Base-by-base conservation (phyloP, 1,140 invertebrate species). In the Trigoniulus corallinus region DNA sequence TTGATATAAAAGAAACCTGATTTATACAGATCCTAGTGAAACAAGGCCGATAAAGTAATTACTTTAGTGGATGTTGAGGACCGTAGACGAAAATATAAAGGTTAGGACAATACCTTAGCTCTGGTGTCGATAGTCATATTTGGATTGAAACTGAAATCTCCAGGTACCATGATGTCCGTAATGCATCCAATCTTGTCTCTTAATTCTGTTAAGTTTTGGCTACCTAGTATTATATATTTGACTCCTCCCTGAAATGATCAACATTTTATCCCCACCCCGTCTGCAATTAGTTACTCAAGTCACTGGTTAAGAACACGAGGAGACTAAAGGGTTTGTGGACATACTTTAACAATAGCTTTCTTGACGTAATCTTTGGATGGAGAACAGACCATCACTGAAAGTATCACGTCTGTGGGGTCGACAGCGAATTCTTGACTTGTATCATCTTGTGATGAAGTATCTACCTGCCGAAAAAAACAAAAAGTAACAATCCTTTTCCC, bases 1-100 rank as follows among this genome's bases (percentile, higher is more conserved):
- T 82, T 78, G 45, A 88, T 84, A 59, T 79, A 87, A 59, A 87
- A 79, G 60, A 84, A 82, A 0, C 77, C 77, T 0, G 82, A 81
- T 54, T 74, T 78, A 57, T 78, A 81, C 21, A 78, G 42, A 53
- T 80, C 73, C 79, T 81, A 44, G 4, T 7, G 42, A 7, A 44
- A 24, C 7, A 20, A 44, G 18, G 37, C 12, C 18, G 12, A 18
- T 18, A 39, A 39, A 18, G 18, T 13, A 39, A 39, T 39, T 13
- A 12, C 12, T 12, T 39, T 18, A 13, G 37, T 13, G 37, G 18
- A 13, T 39, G 37, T 39, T 18, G 37, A 12, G 18, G 37, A 39
- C 12, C 12, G 37, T 12, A 12, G 12, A 39, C 37, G 12, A 18
- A 39, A 39, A 39, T 39, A 39, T 13, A 39, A 39, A 13, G 12